Evolutionary conservation across 64 coral and sea anemone species (phyloP).

Genomic region (Orbicella faveolata): DNA sequence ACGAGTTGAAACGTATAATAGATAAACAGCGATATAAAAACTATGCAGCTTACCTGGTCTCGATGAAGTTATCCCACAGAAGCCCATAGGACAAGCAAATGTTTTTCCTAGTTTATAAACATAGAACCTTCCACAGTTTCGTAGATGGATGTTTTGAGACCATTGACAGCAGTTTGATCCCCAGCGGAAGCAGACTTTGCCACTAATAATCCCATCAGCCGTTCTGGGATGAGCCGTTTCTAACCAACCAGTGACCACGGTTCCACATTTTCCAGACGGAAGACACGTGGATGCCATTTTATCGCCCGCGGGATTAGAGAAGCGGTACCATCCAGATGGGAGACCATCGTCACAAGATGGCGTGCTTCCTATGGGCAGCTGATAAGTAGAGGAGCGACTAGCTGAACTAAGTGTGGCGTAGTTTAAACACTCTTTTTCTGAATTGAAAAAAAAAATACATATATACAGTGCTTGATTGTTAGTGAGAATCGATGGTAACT

Average conservation of each 20-base stretch:
- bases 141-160: slow-evolving; percentile 30
- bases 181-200: slow-evolving; percentile 49
- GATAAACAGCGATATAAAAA: neutral
- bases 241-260: slow-evolving; percentile 34
- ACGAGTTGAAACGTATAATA: neutral
- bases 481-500: neutral
- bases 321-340: slow-evolving; percentile 37
- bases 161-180: neutral
- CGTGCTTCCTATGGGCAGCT: neutral
- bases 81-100: neutral
- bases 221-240: neutral
- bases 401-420: slow-evolving; percentile 17
- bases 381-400: neutral
- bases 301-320: neutral
- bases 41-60: neutral
- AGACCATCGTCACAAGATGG: neutral
- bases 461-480: neutral
- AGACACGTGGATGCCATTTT: slow-evolving; percentile 23
- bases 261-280: neutral
- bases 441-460: neutral
- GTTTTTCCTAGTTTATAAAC: slow-evolving; percentile 43
- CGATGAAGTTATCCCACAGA: neutral
- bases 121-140: slow-evolving; percentile 55
- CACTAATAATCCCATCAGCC: slow-evolving; percentile 32
- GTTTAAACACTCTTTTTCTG: slow-evolving; percentile 13